These are phyloP conservation scores for Parotocinclus haroldoi DNA, from an alignment of 2,797 vertebrate genomes.

Conservation along the genomic window DNA sequence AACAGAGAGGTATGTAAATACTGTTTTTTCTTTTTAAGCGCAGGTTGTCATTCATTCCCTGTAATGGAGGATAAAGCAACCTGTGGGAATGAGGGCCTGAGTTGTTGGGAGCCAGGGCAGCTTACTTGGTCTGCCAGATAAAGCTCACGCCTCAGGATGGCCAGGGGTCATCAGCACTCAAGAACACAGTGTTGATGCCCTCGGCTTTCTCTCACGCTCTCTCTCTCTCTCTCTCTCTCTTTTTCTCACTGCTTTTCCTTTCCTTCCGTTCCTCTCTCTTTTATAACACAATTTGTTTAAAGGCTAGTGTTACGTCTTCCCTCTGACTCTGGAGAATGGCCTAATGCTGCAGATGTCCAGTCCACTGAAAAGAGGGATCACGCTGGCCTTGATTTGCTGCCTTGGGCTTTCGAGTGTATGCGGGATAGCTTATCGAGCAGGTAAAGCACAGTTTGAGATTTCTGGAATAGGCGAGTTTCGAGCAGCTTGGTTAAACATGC, in stretches of 20 bases:
- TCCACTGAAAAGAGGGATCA: conserved; percentile 39
- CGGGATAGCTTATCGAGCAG: conserved; percentile 63
- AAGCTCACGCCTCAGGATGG: conserved; percentile 76
- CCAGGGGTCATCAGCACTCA: conserved; percentile 74
- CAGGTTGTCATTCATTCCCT: conserved; percentile 67
- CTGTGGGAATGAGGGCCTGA: conserved; percentile 63
- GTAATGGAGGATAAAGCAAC: conserved; percentile 70
- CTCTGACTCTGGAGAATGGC: conserved; percentile 17
- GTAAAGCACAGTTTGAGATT: conserved; percentile 27
- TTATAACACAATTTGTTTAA: conserved; percentile 34
- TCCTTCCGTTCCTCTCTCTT: conserved; percentile 33
- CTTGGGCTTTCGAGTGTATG: conserved; percentile 69
- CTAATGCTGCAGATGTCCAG: conserved; percentile 33
- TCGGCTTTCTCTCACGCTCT: conserved; percentile 52
- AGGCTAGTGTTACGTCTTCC: conserved; percentile 18
- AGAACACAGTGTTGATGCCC: conserved; percentile 71
- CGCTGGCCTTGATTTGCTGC: conserved; percentile 71
- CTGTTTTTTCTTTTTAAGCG: conserved; percentile 55
- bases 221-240: conserved; percentile 3
- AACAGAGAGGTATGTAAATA: conserved; percentile 3
- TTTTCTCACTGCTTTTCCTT: conserved; percentile 5
- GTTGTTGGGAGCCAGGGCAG: conserved; percentile 72
- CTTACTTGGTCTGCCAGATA: conserved; percentile 71
- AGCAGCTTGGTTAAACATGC: not conserved
- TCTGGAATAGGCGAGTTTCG: conserved; percentile 25